Evolutionary conservation across 2,797 vertebrate species (phyloP), one percentile per base, ranked within the genome.

Genomic region (Acrossocheilus wenchowensis): DNA sequence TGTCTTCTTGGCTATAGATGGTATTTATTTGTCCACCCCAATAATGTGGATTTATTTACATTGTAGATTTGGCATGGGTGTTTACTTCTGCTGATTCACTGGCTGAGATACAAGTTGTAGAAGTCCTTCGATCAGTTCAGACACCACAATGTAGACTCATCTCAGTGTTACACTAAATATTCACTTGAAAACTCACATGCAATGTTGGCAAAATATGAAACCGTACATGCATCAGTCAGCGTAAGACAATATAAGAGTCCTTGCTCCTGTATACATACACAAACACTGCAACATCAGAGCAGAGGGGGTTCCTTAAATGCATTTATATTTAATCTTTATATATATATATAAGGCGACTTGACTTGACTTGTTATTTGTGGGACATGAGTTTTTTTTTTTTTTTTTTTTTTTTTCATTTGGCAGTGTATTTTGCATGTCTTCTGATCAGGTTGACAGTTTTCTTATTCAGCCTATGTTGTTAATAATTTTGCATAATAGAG

Each of bases 131-230:
- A 64, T 72, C 68, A 57, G 82, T 83, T 77, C 77, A 64, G 69
- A 73, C 80, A 66, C 64, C 79, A 73, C 68, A 87, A 50, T 36
- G 21, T 45, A 39, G 62, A 68, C 64, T 73, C 57, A 69, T 71
- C 45, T 85, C 60, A 77, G 14, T 77, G 41, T 81, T 83, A 54
- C 21, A 21, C 30, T 73, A 78, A 77, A 75, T n/a, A 41, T 64
- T 78, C 79, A 85, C 80, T 80, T 69, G 52, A 87, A 75, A 87
- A 71, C 45, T 69, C 14, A 17, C 73, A 45, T 72, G 62, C 48
- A 60, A 78, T 86, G 71, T 81, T 66, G 72, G 78, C 79, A 75
- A 86, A 89, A 86, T 73, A 83, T 85, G 71, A 87, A 86, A 86
- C 78, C 69, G 17, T 54, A 39, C 30, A 52, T 68, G 78, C 39